A percentile compares a stretch with the other conserved stretches of the same genome.
These are phyloP conservation scores for Spea hammondii DNA, from an alignment of 2,797 vertebrate genomes.

Conservation along the genomic window DNA sequence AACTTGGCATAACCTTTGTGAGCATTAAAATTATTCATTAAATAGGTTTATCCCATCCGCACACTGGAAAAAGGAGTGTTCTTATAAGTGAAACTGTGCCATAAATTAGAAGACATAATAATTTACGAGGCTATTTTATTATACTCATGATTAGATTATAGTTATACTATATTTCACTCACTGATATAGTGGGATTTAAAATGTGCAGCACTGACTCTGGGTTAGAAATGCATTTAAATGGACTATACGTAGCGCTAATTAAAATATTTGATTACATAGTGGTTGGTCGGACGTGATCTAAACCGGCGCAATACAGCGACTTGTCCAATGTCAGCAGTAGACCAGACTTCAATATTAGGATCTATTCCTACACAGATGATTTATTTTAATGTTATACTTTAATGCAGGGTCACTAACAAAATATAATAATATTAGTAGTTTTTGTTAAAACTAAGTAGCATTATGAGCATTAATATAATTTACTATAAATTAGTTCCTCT, in stretches of 20 bases:
- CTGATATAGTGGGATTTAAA: constrained; percentile 51
- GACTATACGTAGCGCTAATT: constrained; percentile 49
- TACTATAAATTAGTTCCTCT: no score
- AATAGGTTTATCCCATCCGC: constrained; percentile 48
- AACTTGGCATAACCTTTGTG: constrained; percentile 54
- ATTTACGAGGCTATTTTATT: constrained; percentile 52
- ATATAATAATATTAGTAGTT: no score
- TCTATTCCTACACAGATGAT: no score
- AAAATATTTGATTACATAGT: constrained; percentile 44
- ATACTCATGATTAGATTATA: constrained; percentile 49
- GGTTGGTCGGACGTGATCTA: constrained; percentile 41
- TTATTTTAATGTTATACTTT: no score
- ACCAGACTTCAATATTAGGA: neutral
- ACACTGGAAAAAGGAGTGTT: constrained; percentile 51
- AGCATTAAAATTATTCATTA: constrained; percentile 54
- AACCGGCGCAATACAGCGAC: constrained; percentile 29
- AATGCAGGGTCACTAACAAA: no score
- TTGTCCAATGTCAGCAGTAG: constrained; percentile 39
- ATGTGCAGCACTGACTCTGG: constrained; percentile 49
- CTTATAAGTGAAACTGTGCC: constrained; percentile 54
- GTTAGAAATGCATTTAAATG: constrained; percentile 52
- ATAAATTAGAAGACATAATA: constrained; percentile 58
- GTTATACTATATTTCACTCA: constrained; percentile 57
- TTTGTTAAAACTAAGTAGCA: no score
- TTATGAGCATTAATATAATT: no score